phyloP scores from a whole-genome alignment of 2,888 invertebrate species.

The Arrhopalites spinosus region DNA sequence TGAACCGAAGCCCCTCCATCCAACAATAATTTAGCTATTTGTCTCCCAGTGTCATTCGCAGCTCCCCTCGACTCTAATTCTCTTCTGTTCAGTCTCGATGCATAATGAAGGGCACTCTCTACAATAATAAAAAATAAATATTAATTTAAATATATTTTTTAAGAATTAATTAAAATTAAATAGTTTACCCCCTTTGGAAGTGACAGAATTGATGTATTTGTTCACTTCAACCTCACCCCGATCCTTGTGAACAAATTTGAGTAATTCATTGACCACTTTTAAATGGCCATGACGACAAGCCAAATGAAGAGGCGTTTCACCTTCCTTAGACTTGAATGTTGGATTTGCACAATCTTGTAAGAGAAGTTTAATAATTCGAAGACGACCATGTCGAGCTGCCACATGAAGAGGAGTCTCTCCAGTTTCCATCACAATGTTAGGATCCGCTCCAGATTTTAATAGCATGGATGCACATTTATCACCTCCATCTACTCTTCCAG shows the following conservation, averaged over 20 bases:
- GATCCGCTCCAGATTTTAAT: constrained; percentile 95
- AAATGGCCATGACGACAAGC: constrained; percentile 71
- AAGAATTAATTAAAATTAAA: no score
- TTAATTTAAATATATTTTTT: no score
- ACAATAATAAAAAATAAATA: no score
- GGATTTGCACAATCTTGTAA: constrained; percentile 95
- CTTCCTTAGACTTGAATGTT: constrained; percentile 85
- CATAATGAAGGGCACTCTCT: constrained; percentile 92
- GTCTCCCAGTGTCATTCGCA: constrained; percentile 65
- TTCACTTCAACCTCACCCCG: constrained; percentile 78
- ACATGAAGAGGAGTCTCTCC: constrained; percentile 89
- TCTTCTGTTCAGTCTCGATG: constrained; percentile 84
- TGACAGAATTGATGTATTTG: constrained; percentile 84
- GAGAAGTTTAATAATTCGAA: constrained; percentile 81
- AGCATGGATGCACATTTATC: constrained; percentile 95
- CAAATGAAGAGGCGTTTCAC: constrained; percentile 33
- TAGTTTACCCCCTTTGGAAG: constrained; percentile 93
- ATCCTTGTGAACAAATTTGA: constrained; percentile 77
- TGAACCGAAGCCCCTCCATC: constrained; percentile 91
- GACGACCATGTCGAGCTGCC: constrained; percentile 89
- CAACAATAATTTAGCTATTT: constrained; percentile 85
- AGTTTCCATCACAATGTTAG: constrained; percentile 92
- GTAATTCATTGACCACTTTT: constrained; percentile 80
- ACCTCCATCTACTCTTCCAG: constrained; percentile 89
- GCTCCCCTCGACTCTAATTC: constrained; percentile 66